Percentiles rank a stretch among this genome's conserved stretches.
These are phyloP conservation scores for Gymnoscopelus braueri DNA, from an alignment of 2,797 vertebrate species.

Conservation along the genomic window DNA sequence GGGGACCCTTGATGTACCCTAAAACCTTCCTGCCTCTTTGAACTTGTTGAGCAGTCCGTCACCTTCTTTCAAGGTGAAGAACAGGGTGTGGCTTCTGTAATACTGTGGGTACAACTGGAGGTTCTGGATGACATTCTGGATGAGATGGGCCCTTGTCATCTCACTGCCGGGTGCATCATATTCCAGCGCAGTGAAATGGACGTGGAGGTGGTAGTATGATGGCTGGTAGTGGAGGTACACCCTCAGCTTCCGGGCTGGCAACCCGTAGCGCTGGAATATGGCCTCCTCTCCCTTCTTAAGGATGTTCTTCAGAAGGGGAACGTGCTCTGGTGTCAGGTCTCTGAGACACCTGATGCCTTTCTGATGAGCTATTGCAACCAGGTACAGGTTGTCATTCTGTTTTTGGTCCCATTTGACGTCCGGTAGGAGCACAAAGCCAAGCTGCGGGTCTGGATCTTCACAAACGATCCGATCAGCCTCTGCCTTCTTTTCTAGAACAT, in stretches of 20 bases:
- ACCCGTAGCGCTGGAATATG: constrained; percentile 77
- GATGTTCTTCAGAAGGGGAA: constrained; percentile 89
- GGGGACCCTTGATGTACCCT: neutral
- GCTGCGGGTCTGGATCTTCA: constrained; percentile 87
- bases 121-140: constrained; percentile 90
- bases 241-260: constrained; percentile 80
- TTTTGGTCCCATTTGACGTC: constrained; percentile 98
- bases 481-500: constrained; percentile 95
- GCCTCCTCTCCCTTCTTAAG: constrained; percentile 86
- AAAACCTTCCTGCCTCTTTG: constrained; percentile 79
- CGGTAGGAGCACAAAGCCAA: constrained; percentile 93
- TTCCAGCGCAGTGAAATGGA: constrained; percentile 91
- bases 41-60: constrained; percentile 84
- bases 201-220: constrained; percentile 94
- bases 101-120: constrained; percentile 77
- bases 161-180: constrained; percentile 87
- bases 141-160: constrained; percentile 92
- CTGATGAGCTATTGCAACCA: constrained; percentile 87
- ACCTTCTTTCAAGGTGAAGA: constrained; percentile 84
- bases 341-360: constrained; percentile 86
- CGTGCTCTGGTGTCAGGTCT: constrained; percentile 87
- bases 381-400: constrained; percentile 93
- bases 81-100: constrained; percentile 85
- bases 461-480: constrained; percentile 89
- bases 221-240: constrained; percentile 96